A percentile compares a stretch with the other conserved stretches of the same genome.
Evolutionary conservation across 2,888 invertebrate genomes (phyloP).

Genomic region (Julus scandinavius): DNA sequence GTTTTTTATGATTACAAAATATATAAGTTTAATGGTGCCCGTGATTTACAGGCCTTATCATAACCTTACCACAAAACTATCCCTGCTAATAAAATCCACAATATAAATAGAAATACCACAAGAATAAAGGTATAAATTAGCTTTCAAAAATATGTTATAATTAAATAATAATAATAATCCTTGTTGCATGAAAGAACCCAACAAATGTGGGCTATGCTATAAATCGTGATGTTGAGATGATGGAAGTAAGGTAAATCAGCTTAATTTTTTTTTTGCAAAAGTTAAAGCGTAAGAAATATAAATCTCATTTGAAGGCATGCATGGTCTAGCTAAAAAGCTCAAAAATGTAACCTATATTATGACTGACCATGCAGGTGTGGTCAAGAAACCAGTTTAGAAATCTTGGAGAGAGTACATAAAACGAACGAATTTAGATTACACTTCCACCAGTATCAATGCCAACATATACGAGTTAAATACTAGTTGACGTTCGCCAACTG

Average conservation of each 20-base stretch:
- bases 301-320: neutral
- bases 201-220: too few species aligned
- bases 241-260: neutral
- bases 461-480: neutral
- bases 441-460: neutral
- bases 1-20: too few species aligned
- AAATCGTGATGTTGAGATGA: slow-evolving; percentile 7
- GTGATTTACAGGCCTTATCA: too few species aligned
- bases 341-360: slow-evolving; percentile 29
- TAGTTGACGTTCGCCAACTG: neutral
- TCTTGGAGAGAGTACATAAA: neutral
- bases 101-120: neutral
- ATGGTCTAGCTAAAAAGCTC: neutral
- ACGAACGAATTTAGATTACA: neutral
- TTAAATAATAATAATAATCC: neutral
- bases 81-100: neutral
- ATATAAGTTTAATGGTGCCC: too few species aligned
- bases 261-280: neutral
- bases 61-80: neutral
- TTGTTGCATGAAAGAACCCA: neutral
- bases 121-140: neutral
- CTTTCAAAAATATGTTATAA: neutral
- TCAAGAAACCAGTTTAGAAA: neutral
- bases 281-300: neutral
- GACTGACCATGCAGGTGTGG: neutral